Evolutionary conservation across 2,888 invertebrate genomes (phyloP), one percentile per base, ranked within the genome.

Genomic region (Drosophila atripex): DNA sequence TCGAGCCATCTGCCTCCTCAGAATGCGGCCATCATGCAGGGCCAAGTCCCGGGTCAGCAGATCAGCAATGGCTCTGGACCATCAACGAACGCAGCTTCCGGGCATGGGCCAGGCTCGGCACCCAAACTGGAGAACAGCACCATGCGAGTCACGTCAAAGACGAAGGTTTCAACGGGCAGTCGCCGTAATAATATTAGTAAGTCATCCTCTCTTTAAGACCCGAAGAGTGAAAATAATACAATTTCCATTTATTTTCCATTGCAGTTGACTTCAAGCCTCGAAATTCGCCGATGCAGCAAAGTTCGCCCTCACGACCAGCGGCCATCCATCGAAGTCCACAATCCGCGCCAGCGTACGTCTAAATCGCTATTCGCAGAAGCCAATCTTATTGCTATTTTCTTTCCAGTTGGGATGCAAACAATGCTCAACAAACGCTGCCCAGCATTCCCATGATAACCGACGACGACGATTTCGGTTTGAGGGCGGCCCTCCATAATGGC

Each of bases 391-490:
- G 1, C 1, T 16, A 12, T 61, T 25, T 6, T 18, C 25, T 16
- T 53, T 43, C 47, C 18, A 95, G 94, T 71, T 94, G 94, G 93
- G 93, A 94, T 76, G 92, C 92, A 58, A 94, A 93, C 74, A 93
- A 94, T 77, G 93, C 94, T 49, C 94, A 94, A 90, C 95, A 95
- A 76, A 94, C 95, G 8, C 92, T 95, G 74, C 96, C 95, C 76
- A 96, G 95, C 79, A 92, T 95, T 73, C 96, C 96, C 75, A 94
- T 95, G 46, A 91, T 95, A 66, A 95, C 95, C 88, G 95, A 95
- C 88, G 95, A 95, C 79, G 92, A 90, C 77, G 88, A 89, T 63
- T 89, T 85, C 76, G 88, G 88, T 43, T 68, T 90, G 78, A 71
- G 77, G 75, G 78, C 80, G 66, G 78, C 84, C 78, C 69, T 75